phyloP scores from a whole-genome alignment of 2,113 vertebrate genomes.

The Crotalus tigris region DNA sequence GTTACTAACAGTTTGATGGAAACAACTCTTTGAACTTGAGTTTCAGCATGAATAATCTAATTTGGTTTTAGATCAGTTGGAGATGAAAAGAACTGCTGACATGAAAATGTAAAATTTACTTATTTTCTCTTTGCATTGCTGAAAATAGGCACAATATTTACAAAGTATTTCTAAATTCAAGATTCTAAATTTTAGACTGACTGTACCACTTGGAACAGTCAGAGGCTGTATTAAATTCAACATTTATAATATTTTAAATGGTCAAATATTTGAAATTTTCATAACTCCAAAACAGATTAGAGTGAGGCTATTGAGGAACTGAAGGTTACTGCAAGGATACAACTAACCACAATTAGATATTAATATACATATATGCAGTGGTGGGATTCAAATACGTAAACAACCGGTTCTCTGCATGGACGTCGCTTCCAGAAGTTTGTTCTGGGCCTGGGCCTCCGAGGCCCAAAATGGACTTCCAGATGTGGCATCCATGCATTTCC shows the following conservation, averaged over 20 bases:
- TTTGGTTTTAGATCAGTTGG: background rate
- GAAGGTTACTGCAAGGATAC: background rate
- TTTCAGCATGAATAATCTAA: background rate
- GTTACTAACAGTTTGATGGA: background rate
- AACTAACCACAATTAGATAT: background rate
- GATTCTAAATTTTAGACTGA: background rate
- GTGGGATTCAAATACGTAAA: too few species aligned
- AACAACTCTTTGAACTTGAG: background rate
- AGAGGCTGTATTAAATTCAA: background rate
- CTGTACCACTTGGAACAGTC: background rate
- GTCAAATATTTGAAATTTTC: background rate
- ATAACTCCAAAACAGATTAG: background rate
- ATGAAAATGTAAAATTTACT: background rate
- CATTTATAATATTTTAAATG: background rate
- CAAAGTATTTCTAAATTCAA: background rate
- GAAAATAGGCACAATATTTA: background rate
- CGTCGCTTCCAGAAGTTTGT: too few species aligned
- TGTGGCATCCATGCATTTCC: too few species aligned
- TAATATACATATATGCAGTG: background rate
- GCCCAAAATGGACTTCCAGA: too few species aligned
- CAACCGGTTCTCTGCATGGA: too few species aligned
- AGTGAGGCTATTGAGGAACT: background rate
- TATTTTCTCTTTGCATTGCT: background rate
- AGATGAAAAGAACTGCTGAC: background rate
- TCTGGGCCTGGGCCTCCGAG: too few species aligned